A percentile compares a stretch with the other conserved stretches of the same genome.
Conservation (phyloP, 1,140 invertebrate genomes). For the Plutomurus gul region DNA sequence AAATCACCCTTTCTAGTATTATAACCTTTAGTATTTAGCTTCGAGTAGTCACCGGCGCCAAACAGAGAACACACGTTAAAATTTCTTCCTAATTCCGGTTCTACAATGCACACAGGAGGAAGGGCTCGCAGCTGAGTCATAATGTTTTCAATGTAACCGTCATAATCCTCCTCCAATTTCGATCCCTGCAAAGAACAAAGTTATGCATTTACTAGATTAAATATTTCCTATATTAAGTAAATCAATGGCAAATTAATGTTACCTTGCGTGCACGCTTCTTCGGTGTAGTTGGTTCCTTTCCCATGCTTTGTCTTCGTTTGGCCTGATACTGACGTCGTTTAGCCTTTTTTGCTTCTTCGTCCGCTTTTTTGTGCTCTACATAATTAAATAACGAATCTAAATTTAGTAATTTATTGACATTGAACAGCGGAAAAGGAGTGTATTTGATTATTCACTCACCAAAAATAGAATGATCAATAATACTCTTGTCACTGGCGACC, state of each 20-base stretch:
- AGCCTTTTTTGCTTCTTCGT: slow-evolving; percentile 71
- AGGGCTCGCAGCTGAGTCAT: slow-evolving; percentile 81
- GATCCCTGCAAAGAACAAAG: slow-evolving; percentile 62
- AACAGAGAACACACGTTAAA: slow-evolving; percentile 78
- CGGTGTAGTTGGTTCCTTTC: slow-evolving; percentile 65
- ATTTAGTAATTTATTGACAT: neutral
- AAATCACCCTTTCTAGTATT: slow-evolving; percentile 74
- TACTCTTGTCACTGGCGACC: slow-evolving; percentile 40
- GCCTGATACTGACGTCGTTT: slow-evolving; percentile 82
- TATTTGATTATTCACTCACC: slow-evolving; percentile 1
- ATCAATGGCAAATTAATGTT: neutral
- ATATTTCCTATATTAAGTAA: neutral
- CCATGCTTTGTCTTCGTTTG: slow-evolving; percentile 72
- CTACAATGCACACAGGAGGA: slow-evolving; percentile 81
- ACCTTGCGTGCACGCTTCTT: slow-evolving; percentile 81
- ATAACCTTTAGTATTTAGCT: slow-evolving; percentile 65
- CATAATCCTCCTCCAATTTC: slow-evolving; percentile 87
- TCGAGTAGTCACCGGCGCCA: slow-evolving; percentile 77
- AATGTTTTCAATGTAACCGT: slow-evolving; percentile 83
- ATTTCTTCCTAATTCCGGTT: slow-evolving; percentile 82
- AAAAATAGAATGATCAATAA: slow-evolving; percentile 5
- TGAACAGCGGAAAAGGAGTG: neutral
- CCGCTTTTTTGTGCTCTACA: slow-evolving; percentile 21
- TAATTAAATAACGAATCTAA: neutral
- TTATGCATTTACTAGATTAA: neutral